Evolutionary conservation across 2,888 invertebrate species (phyloP).

Genomic region (Clostera curtula): DNA sequence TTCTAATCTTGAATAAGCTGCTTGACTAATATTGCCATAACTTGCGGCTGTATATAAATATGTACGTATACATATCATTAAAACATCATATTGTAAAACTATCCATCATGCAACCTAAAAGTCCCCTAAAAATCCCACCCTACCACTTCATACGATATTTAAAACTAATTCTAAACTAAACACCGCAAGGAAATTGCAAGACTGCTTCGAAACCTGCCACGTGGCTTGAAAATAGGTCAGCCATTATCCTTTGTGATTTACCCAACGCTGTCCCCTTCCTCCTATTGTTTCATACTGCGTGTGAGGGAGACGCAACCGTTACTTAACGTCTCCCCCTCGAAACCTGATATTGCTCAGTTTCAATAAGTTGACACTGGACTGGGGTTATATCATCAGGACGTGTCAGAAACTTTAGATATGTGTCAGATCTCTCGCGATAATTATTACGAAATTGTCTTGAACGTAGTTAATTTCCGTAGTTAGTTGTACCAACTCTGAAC

Average conservation of each 20-base stretch:
- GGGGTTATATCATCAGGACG: slow-evolving; percentile 18
- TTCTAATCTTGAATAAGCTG: too few species aligned
- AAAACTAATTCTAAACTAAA: slow-evolving; percentile 8
- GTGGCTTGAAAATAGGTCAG: slow-evolving; percentile 63
- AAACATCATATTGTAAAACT: too few species aligned
- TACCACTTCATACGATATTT: slow-evolving; percentile 2
- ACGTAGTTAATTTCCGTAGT: too few species aligned
- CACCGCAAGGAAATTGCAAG: slow-evolving; percentile 27
- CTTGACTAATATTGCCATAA: too few species aligned
- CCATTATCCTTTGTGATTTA: slow-evolving; percentile 50
- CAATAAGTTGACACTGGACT: slow-evolving; percentile 20
- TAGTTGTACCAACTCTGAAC: too few species aligned
- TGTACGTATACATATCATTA: too few species aligned
- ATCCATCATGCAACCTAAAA: neutral
- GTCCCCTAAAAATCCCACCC: neutral
- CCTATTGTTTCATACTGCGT: slow-evolving; percentile 15
- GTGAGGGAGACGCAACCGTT: slow-evolving; percentile 16
- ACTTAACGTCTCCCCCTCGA: slow-evolving; percentile 20
- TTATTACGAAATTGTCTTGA: too few species aligned
- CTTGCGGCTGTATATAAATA: too few species aligned
- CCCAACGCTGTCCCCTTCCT: slow-evolving; percentile 34
- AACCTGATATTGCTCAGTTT: slow-evolving; percentile 21
- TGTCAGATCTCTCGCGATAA: slow-evolving; percentile 11
- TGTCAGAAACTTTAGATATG: slow-evolving; percentile 21
- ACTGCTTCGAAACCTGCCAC: slow-evolving; percentile 39